Evolutionary conservation across 2,113 vertebrate species (phyloP).

Genomic region (Morone chrysops): DNA sequence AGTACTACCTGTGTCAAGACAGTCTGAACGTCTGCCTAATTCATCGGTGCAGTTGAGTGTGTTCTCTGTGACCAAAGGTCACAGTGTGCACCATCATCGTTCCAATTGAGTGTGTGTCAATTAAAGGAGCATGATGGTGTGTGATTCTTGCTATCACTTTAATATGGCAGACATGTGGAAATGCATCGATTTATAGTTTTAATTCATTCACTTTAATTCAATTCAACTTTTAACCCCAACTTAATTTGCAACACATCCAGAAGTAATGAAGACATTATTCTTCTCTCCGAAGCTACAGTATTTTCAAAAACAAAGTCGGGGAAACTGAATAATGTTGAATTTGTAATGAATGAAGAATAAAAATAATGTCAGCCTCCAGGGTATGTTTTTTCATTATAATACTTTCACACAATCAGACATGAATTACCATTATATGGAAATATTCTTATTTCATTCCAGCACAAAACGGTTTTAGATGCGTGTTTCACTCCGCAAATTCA

Average conservation of each 20-base stretch:
- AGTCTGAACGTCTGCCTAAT: too few relatives aligned
- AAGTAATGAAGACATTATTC: constrained; percentile 28
- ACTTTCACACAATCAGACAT: constrained; percentile 36
- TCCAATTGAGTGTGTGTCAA: too few relatives aligned
- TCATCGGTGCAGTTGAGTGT: too few relatives aligned
- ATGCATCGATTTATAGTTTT: constrained; percentile 12
- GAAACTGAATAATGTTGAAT: constrained; percentile 43
- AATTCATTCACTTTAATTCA: constrained; percentile 29
- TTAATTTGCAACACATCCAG: constrained; percentile 35
- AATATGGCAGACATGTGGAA: background rate
- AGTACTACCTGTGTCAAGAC: too few relatives aligned
- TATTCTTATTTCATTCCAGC: constrained; percentile 24
- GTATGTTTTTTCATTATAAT: constrained; percentile 48
- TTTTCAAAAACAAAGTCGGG: constrained; percentile 40
- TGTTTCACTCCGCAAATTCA: constrained; percentile 14
- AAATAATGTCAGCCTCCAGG: constrained; percentile 29
- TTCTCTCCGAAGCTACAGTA: background rate
- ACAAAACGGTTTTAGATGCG: background rate
- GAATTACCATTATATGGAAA: constrained; percentile 38
- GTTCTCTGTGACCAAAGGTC: too few relatives aligned
- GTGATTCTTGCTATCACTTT: background rate
- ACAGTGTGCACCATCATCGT: too few relatives aligned
- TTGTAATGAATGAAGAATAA: constrained; percentile 33
- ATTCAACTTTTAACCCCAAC: constrained; percentile 37
- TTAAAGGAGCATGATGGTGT: background rate